Conservation (phyloP, 1,140 invertebrate species). For the Drosophila mauritiana region DNA sequence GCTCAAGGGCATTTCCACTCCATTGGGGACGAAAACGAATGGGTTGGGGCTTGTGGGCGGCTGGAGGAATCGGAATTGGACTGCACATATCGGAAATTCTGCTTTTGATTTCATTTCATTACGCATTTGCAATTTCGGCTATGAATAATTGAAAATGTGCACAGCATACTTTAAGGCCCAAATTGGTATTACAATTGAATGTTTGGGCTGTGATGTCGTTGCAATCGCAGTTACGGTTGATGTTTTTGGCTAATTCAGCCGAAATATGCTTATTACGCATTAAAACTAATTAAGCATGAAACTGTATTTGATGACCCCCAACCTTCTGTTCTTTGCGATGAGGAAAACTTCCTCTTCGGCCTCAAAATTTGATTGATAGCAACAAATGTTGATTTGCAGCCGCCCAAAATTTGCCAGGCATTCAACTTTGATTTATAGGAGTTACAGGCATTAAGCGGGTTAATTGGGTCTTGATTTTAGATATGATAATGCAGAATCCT, state of each 20-base stretch:
- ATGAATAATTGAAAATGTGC: slow-evolving; percentile 78
- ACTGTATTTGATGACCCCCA: slow-evolving; percentile 36
- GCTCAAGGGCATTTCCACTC: slow-evolving; percentile 72
- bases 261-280: slow-evolving; percentile 78
- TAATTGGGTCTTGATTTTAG: slow-evolving; percentile 39
- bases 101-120: slow-evolving; percentile 80
- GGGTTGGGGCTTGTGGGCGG: slow-evolving; percentile 2
- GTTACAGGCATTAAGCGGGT: slow-evolving; percentile 28
- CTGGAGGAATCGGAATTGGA: slow-evolving; percentile 11
- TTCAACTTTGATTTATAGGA: slow-evolving; percentile 40
- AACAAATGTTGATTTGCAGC: slow-evolving; percentile 30
- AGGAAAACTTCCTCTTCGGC: slow-evolving; percentile 11
- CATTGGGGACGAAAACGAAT: slow-evolving; percentile 40
- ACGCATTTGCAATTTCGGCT: slow-evolving; percentile 74
- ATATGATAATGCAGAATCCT: slow-evolving; percentile 12
- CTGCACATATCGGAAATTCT: slow-evolving; percentile 55
- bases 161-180: slow-evolving; percentile 72
- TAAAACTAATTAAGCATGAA: slow-evolving; percentile 79
- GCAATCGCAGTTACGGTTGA: slow-evolving; percentile 25
- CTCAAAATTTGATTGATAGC: slow-evolving; percentile 47
- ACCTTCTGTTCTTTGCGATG: neutral
- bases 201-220: slow-evolving; percentile 12
- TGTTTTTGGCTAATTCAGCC: slow-evolving; percentile 69
- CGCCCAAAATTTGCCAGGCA: slow-evolving; percentile 8
- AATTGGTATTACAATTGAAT: slow-evolving; percentile 66